phyloP scores from a whole-genome alignment of 2,113 vertebrate genomes.

The Pollimyrus isidori region DNA sequence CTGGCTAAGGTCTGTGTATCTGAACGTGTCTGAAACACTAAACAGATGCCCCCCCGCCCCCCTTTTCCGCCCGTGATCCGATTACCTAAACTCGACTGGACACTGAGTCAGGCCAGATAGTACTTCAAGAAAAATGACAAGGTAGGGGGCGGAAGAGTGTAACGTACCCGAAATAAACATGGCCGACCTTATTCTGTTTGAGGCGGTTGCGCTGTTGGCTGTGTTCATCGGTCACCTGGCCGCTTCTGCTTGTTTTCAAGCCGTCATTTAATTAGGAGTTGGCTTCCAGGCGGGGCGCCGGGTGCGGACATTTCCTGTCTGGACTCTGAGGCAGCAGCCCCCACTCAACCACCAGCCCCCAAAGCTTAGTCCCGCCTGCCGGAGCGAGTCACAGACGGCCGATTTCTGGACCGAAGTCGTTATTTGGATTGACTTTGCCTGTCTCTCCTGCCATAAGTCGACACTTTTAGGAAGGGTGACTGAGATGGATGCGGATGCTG shows the following conservation, averaged over 20 bases:
- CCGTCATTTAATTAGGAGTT: not conserved
- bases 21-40: constrained; percentile 21
- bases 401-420: not conserved
- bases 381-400: not conserved
- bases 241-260: not conserved
- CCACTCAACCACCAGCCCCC: not conserved
- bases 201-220: not conserved
- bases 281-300: too few relatives aligned
- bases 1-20: constrained; percentile 5
- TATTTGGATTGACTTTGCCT: not conserved
- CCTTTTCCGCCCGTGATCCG: constrained; percentile 25
- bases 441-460: not conserved
- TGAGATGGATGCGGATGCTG: not conserved
- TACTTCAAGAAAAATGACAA: not conserved
- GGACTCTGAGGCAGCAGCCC: not conserved
- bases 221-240: not conserved
- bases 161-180: not conserved
- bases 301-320: not conserved
- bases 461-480: not conserved
- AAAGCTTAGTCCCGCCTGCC: not conserved
- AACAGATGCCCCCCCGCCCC: constrained; percentile 28
- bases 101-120: constrained; percentile 18
- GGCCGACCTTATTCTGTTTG: not conserved
- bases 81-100: constrained; percentile 29
- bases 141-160: not conserved